Conservation (phyloP, 2,797 vertebrate species). For the Tangara arthus region DNA sequence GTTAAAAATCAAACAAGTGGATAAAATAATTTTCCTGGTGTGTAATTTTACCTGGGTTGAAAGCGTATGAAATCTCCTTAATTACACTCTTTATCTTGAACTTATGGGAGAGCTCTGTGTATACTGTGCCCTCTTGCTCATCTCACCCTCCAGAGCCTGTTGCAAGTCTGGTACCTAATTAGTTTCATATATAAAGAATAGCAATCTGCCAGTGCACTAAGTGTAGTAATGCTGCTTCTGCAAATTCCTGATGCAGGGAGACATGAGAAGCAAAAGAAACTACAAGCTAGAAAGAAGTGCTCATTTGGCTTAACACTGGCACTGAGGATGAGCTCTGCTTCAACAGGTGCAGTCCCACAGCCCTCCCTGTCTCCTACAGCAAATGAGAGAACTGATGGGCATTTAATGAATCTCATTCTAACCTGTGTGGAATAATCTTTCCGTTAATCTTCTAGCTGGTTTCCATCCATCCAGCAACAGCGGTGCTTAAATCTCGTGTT, state of each 20-base stretch:
- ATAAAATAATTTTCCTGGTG: neutral
- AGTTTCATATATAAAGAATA: neutral
- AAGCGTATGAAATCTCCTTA: neutral
- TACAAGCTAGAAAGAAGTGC: neutral
- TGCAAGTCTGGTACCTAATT: neutral
- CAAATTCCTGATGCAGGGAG: neutral
- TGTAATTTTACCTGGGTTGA: neutral
- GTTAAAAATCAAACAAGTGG: neutral
- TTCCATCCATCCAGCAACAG: constrained; percentile 62
- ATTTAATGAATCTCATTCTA: constrained; percentile 67
- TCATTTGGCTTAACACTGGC: neutral
- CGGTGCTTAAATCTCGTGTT: constrained; percentile 74
- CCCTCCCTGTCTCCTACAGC: neutral
- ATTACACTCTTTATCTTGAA: neutral
- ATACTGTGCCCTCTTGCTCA: neutral
- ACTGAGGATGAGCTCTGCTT: neutral
- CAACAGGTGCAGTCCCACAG: constrained; percentile 50
- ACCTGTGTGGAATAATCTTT: constrained; percentile 69
- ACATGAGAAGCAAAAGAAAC: neutral
- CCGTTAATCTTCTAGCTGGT: constrained; percentile 54
- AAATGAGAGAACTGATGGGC: constrained; percentile 37
- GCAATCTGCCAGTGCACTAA: neutral
- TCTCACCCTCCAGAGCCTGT: neutral
- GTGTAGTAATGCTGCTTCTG: neutral
- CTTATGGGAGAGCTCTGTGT: neutral